phyloP scores from a whole-genome alignment of 2,888 invertebrate species.

The Luperina nickerlii region DNA sequence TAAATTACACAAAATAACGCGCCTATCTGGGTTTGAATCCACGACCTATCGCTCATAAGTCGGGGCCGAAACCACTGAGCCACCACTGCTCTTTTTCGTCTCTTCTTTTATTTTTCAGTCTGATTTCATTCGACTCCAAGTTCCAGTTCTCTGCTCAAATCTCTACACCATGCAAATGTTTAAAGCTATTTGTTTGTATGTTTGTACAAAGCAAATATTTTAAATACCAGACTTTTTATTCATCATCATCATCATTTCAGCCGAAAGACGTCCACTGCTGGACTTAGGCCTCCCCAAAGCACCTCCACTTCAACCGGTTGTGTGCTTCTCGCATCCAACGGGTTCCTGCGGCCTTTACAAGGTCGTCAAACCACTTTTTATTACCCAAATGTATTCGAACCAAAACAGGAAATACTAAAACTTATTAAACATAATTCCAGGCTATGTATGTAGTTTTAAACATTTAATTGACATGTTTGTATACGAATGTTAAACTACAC shows the following conservation, averaged over 20 bases:
- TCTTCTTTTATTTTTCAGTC: neutral
- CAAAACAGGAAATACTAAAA: constrained; percentile 22
- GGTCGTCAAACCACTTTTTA: neutral
- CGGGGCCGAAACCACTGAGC: neutral
- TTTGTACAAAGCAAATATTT: neutral
- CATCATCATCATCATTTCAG: too few species aligned
- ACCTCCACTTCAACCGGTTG: too few species aligned
- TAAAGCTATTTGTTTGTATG: neutral
- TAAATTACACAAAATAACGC: neutral
- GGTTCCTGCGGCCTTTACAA: too few species aligned
- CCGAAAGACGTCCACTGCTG: too few species aligned
- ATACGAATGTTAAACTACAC: constrained; percentile 29
- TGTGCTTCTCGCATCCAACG: too few species aligned
- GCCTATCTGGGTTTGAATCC: neutral
- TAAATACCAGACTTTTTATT: neutral
- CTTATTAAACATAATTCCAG: constrained; percentile 19
- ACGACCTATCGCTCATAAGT: neutral
- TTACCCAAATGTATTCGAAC: neutral
- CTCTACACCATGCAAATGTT: neutral
- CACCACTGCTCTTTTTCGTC: neutral
- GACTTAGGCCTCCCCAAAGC: too few species aligned
- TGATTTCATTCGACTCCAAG: too few species aligned
- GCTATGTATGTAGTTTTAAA: constrained; percentile 34
- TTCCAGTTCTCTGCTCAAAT: too few species aligned
- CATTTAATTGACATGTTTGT: constrained; percentile 47